Percentiles rank a stretch among this genome's conserved stretches.
Evolutionary conservation across 2,113 vertebrate species (phyloP).

Genomic region (Phylloscopus whistleri): DNA sequence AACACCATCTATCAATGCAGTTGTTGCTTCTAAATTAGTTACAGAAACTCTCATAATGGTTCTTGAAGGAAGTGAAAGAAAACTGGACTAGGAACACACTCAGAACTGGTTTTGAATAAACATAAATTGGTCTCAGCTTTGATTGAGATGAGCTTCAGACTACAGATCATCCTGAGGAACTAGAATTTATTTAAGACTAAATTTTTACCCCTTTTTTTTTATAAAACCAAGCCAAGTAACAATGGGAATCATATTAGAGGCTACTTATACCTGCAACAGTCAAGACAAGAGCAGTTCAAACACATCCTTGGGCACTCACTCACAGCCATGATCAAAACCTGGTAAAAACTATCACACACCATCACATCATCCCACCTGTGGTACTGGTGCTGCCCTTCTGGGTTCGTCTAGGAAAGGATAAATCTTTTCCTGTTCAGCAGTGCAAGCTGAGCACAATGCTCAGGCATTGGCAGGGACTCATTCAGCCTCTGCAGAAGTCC

Average conservation of each 20-base stretch:
- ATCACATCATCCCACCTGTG: no score
- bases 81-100: not conserved
- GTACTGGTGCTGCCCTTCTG: not conserved
- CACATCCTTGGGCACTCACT: not conserved
- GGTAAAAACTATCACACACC: not conserved
- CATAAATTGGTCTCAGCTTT: not conserved
- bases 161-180: not conserved
- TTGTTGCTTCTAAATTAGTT: not conserved
- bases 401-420: not conserved
- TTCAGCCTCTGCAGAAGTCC: not conserved
- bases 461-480: not conserved
- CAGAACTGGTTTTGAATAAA: not conserved
- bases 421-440: not conserved
- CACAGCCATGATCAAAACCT: fast-evolving
- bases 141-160: not conserved
- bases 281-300: not conserved
- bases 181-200: not conserved
- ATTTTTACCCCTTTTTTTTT: not conserved
- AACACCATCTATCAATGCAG: not conserved
- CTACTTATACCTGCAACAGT: not conserved
- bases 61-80: not conserved
- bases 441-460: not conserved
- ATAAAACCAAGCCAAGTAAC: not conserved
- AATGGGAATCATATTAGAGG: not conserved
- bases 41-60: not conserved